Base-by-base conservation (phyloP, 2,888 invertebrate species). In the Nephrotoma guestfalica region DNA sequence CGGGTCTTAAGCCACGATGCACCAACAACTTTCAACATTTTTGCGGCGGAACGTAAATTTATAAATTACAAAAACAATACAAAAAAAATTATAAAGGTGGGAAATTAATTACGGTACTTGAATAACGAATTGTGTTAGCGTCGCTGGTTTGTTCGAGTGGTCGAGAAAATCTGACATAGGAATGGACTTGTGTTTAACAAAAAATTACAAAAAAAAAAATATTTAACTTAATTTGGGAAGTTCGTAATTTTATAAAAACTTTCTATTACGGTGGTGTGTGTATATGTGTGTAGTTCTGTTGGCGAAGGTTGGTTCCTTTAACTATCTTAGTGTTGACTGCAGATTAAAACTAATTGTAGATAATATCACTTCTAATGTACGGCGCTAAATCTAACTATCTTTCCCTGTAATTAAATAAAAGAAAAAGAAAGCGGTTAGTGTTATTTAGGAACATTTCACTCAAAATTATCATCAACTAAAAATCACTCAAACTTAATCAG, bases 1-100 rank as follows among this genome's bases (percentile, higher is more conserved):
- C 95, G 94, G 88, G 95, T 95, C 91, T 95, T 95, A 89, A 94
- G 93, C 95, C 95, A 95, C 87, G 95, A 95, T 90, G 96, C 95
- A 89, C 96, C 96, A 87, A 96, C 95, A 88, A 96, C 95, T 93
- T 96, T 96, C 91, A 96, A 92, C 93, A 95, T 95, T 90, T 93
- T 93, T 89, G 11, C n/a, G 15, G 4, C n/a, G 15, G 6, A 83
- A 84, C 6, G 41, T 41, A 41, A 41, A n/a, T 40, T 30, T 30
- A 30, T 15, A 57, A 15, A 57, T 15, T 15, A 71, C 71, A 71
- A 47, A 47, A 9, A 3, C 9, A 9, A n/a, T 13, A 83, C 11
- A 83, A 83, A 83, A 83, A n/a, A 83, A 84, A 41, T 13, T n/a
- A 41, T 41, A 41, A 4, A 83, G 11, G 40, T 83, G 40, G 7